Conservation (phyloP, 2,888 invertebrate genomes). For the Dicranocentrus wangi region DNA sequence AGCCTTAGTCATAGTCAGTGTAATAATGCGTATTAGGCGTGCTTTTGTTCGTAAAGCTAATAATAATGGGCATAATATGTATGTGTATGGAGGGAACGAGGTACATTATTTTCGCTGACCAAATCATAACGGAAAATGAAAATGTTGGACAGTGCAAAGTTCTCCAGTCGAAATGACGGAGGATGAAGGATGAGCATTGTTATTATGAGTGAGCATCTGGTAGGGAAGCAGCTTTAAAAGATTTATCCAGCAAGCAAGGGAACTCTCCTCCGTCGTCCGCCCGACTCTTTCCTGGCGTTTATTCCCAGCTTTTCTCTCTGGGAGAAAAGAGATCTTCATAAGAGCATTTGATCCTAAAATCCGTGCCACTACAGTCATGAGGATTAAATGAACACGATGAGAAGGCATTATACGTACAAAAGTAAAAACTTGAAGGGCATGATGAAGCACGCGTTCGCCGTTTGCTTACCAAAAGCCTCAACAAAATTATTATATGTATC, state of each 20-base stretch:
- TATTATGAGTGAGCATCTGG: slow-evolving; percentile 55
- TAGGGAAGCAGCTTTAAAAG: slow-evolving; percentile 17
- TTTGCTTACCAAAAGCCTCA: neutral
- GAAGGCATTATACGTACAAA: slow-evolving; percentile 31
- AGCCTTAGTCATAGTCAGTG: no score
- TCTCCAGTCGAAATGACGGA: slow-evolving; percentile 5
- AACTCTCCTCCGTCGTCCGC: neutral
- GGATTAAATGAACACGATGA: slow-evolving; percentile 63
- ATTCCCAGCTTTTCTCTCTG: neutral
- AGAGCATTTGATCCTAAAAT: slow-evolving; percentile 51
- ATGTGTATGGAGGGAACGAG: no score
- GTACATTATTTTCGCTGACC: slow-evolving; percentile 13
- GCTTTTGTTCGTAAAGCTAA: no score
- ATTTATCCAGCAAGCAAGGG: neutral
- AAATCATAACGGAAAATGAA: slow-evolving; percentile 13
- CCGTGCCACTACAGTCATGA: slow-evolving; percentile 65
- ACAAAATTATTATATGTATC: no score
- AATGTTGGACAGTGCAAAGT: slow-evolving; percentile 3
- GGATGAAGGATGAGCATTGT: slow-evolving; percentile 30
- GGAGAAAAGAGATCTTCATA: slow-evolving; percentile 26
- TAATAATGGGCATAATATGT: no score
- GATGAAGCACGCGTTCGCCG: slow-evolving; percentile 52
- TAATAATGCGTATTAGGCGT: no score
- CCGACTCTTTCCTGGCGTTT: neutral
- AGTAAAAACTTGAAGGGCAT: slow-evolving; percentile 41